These are phyloP conservation scores for Mormyrus iriodes DNA, from an alignment of 2,113 vertebrate genomes.

Conservation along the genomic window DNA sequence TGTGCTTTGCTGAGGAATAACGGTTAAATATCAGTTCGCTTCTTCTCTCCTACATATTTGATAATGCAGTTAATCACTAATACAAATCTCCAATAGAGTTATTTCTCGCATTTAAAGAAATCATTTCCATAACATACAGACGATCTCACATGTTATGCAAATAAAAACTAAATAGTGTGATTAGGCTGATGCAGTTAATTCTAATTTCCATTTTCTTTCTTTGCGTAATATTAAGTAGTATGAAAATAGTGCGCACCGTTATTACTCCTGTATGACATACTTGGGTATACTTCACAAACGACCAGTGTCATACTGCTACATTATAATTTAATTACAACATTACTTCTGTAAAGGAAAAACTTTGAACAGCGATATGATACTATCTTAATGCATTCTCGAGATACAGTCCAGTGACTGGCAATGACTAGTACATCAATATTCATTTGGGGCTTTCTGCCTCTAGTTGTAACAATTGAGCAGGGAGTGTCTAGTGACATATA, in stretches of 20 bases:
- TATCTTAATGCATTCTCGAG: not conserved
- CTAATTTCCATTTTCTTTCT: not conserved
- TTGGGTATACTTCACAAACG: not conserved
- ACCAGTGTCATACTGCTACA: not conserved
- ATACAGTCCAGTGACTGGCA: not conserved
- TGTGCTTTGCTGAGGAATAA: constrained; percentile 1
- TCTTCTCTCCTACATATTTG: not conserved
- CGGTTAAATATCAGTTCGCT: not conserved
- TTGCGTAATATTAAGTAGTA: not conserved
- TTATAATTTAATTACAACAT: not conserved
- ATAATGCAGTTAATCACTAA: constrained; percentile 10
- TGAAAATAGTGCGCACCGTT: not conserved
- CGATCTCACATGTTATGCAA: not conserved
- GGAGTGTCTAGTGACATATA: not conserved
- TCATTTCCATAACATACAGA: not conserved
- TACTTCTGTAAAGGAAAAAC: not conserved
- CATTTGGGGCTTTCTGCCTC: not conserved
- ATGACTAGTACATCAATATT: not conserved
- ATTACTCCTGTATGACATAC: not conserved
- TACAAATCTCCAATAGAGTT: not conserved
- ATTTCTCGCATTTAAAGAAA: not conserved
- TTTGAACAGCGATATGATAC: not conserved
- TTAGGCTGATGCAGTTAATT: not conserved
- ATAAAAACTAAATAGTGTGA: not conserved
- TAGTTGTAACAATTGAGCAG: not conserved